These are phyloP conservation scores for Nannospalax galili DNA, from an alignment of 2,113 vertebrate species.

Conservation along the genomic window DNA sequence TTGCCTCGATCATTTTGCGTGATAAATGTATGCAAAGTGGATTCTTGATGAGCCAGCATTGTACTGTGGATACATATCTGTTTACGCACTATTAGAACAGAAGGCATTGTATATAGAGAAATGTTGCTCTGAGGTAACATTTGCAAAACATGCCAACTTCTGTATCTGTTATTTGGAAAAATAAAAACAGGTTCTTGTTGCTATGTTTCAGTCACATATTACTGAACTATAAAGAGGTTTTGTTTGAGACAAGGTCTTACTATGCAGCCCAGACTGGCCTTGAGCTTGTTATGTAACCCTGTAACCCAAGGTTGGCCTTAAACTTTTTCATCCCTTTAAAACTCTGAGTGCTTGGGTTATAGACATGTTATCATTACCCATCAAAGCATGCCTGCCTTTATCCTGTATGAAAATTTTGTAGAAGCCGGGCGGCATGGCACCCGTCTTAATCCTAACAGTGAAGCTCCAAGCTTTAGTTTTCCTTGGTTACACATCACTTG, in stretches of 20 bases:
- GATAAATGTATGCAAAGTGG: slow-evolving; percentile 77
- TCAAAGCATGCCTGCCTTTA: slow-evolving; percentile 45
- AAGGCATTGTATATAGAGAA: slow-evolving; percentile 84
- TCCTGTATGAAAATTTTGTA: not conserved
- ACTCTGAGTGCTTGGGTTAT: not conserved
- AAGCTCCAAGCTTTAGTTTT: too few species aligned
- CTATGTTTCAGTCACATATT: slow-evolving; percentile 71
- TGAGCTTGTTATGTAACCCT: not conserved
- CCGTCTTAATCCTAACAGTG: too few species aligned
- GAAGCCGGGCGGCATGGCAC: too few species aligned
- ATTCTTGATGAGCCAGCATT: slow-evolving; percentile 83
- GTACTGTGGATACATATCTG: slow-evolving; percentile 82
- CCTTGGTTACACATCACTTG: not conserved
- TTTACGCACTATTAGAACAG: slow-evolving; percentile 83
- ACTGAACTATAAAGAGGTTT: slow-evolving; percentile 16
- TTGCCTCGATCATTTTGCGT: slow-evolving; percentile 78
- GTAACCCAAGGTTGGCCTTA: not conserved
- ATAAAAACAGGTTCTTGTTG: slow-evolving; percentile 88
- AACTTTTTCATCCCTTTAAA: not conserved
- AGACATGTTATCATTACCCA: not conserved
- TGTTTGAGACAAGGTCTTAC: not conserved
- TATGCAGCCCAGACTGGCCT: not conserved
- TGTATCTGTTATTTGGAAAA: slow-evolving; percentile 87
- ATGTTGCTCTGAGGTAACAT: slow-evolving; percentile 87
- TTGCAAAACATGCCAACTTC: slow-evolving; percentile 86